Percentiles rank a stretch among this genome's conserved stretches.
Evolutionary conservation across 2,113 vertebrate genomes (phyloP).

Genomic region (Rhynchopsitta pachyrhyncha): DNA sequence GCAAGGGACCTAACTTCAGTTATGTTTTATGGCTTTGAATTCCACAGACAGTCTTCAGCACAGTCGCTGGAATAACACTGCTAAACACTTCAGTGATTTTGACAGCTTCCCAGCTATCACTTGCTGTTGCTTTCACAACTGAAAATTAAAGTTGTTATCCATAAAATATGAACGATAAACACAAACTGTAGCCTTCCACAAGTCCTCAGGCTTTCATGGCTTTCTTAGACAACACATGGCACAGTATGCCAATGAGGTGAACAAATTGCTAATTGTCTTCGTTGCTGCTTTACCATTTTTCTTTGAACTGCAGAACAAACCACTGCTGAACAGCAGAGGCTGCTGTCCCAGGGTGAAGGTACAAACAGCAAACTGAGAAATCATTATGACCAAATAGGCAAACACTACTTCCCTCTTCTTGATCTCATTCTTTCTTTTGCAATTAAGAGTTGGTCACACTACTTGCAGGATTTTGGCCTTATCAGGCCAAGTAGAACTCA

Average conservation of each 20-base stretch:
- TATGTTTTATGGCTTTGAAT: slow-evolving; percentile 3
- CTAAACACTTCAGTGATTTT: slow-evolving; percentile 60
- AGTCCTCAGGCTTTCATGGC: not conserved
- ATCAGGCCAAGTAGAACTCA: not conserved
- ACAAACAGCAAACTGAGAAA: not conserved
- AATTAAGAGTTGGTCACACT: fast-evolving
- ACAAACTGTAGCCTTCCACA: not conserved
- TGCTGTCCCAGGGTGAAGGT: not conserved
- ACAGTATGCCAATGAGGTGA: not conserved
- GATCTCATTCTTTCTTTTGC: not conserved
- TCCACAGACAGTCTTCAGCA: slow-evolving; percentile 18
- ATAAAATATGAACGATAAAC: slow-evolving; percentile 47
- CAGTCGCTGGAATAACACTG: slow-evolving; percentile 25
- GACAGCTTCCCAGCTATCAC: slow-evolving; percentile 58
- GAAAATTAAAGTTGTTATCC: slow-evolving; percentile 45
- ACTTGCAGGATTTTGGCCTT: not conserved
- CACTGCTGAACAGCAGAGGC: too few relatives aligned
- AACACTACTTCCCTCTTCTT: not conserved
- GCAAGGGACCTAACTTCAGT: not conserved
- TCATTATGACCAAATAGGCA: not conserved
- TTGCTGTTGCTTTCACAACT: slow-evolving; percentile 29
- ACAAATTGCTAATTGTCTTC: not conserved
- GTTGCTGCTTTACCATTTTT: not conserved
- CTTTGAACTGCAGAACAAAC: not conserved
- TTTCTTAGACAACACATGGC: not conserved